Percentiles rank a stretch among this genome's conserved stretches.
Conservation (phyloP, 2,113 vertebrate species). For the Macrotis lagotis region DNA sequence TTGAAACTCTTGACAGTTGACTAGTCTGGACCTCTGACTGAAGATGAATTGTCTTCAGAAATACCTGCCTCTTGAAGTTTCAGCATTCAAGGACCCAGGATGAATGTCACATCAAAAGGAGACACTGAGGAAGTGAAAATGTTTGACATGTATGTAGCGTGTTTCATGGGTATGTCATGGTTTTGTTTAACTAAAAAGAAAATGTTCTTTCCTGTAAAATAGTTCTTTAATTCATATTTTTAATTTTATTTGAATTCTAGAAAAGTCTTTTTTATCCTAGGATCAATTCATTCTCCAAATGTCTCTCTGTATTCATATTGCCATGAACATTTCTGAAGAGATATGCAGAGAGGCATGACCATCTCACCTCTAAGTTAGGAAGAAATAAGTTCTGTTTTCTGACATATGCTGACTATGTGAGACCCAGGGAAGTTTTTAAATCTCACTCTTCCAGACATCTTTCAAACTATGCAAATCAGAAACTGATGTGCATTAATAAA, state of each 20-base stretch:
- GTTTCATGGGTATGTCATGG: neutral
- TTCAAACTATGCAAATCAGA: neutral
- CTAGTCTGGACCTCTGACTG: neutral
- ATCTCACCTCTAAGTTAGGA: neutral
- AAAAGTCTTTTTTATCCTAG: neutral
- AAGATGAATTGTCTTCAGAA: neutral
- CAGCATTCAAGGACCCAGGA: neutral
- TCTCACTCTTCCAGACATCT: neutral
- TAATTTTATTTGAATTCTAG: slow-evolving; percentile 7
- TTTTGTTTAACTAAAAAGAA: slow-evolving; percentile 10
- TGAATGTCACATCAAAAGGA: neutral
- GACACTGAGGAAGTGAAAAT: neutral
- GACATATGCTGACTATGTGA: neutral
- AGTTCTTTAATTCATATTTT: neutral
- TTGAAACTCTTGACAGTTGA: neutral
- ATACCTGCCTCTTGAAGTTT: neutral
- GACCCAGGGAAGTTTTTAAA: neutral
- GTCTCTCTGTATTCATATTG: slow-evolving; percentile 1
- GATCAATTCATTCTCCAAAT: neutral
- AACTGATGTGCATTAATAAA: neutral
- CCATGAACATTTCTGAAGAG: neutral
- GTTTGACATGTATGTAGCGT: neutral
- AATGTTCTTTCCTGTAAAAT: slow-evolving; percentile 7
- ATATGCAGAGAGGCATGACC: neutral
- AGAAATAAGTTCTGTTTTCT: neutral